Evolutionary conservation across 2,888 invertebrate genomes (phyloP), one percentile per base, ranked within the genome.

Genomic region (Pammene aurita): DNA sequence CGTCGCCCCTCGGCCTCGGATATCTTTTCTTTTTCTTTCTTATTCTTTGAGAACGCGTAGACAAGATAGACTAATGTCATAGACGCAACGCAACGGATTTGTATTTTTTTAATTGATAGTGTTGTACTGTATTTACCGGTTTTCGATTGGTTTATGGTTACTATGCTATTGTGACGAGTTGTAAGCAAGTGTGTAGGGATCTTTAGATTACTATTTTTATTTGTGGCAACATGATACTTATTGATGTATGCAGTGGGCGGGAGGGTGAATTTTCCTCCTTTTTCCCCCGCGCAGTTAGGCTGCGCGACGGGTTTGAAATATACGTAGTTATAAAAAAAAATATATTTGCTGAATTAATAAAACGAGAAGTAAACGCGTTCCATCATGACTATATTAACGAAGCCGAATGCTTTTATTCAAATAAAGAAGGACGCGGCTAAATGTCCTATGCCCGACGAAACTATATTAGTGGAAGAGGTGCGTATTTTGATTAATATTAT

Each of bases 331-430:
- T 57, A 71, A 71, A 67, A 65, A 60, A 48, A 69, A 26, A 50
- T 64, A 46, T 63, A 72, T 70, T 70, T 66, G 64, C 46, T 48
- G 56, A 58, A 63, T 63, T 50, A 35, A 26, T 42, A n/a, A 50
- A 41, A 63, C 63, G 38, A 46, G 38, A 26, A 26, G 44, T 60
- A 46, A 44, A 18, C 46, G 70, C 44, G 48, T 57, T 72, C 58
- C 68, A 93, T 81, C 75, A 97, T 97, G 97, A 97, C 97, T 72
- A 94, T 97, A 84, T 92, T 97, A 78, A 95, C 96, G 7, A 97
- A 96, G 85, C 94, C 95, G 38, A 93, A 95, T 72, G 71, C 81
- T 14, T 93, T 94, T 65, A 95, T 95, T 73, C 96, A 96, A 88
- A 65, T 69, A 65, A 96, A 96, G 88, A 88, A 89, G 54, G 75